A percentile compares a stretch with the other conserved stretches of the same genome.
Conservation (phyloP, 2,888 invertebrate genomes). For the Plagodis pulveraria region DNA sequence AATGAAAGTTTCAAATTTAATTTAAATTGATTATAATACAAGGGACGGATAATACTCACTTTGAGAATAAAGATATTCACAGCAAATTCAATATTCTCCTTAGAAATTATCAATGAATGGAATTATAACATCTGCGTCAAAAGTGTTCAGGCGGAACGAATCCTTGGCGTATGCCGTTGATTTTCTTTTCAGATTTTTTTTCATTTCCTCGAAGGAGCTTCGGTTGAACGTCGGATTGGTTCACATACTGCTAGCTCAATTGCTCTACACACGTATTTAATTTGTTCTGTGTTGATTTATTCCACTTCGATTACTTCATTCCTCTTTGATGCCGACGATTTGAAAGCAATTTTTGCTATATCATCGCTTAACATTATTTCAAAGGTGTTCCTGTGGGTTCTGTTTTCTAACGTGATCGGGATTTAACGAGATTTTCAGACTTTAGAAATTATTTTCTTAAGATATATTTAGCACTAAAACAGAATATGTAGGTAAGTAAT, state of each 20-base stretch:
- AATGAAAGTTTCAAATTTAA: slow-evolving; percentile 17
- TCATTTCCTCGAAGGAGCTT: slow-evolving; percentile 59
- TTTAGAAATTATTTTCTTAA: neutral
- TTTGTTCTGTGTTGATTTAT: slow-evolving; percentile 73
- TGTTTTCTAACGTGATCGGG: slow-evolving; percentile 9
- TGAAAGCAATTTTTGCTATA: slow-evolving; percentile 50
- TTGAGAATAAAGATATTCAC: neutral
- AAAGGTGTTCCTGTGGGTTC: slow-evolving; percentile 4
- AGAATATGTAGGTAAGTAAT: slow-evolving; percentile 1
- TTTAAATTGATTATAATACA: slow-evolving; percentile 3
- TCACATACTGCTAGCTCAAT: slow-evolving; percentile 58
- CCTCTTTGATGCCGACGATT: slow-evolving; percentile 60
- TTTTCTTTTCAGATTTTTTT: slow-evolving; percentile 49
- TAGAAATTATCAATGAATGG: slow-evolving; percentile 40
- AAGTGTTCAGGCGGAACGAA: slow-evolving; percentile 45
- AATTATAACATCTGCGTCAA: slow-evolving; percentile 55
- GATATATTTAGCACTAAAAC: neutral
- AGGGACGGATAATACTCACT: slow-evolving; percentile 6
- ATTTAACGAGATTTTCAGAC: neutral
- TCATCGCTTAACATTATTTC: slow-evolving; percentile 28
- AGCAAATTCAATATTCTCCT: slow-evolving; percentile 12
- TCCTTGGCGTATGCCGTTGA: slow-evolving; percentile 51
- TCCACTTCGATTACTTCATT: slow-evolving; percentile 66
- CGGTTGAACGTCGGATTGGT: slow-evolving; percentile 54
- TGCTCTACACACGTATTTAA: slow-evolving; percentile 70